These are phyloP conservation scores for Orthosia cruda DNA, from an alignment of 2,888 invertebrate species.

Conservation along the genomic window DNA sequence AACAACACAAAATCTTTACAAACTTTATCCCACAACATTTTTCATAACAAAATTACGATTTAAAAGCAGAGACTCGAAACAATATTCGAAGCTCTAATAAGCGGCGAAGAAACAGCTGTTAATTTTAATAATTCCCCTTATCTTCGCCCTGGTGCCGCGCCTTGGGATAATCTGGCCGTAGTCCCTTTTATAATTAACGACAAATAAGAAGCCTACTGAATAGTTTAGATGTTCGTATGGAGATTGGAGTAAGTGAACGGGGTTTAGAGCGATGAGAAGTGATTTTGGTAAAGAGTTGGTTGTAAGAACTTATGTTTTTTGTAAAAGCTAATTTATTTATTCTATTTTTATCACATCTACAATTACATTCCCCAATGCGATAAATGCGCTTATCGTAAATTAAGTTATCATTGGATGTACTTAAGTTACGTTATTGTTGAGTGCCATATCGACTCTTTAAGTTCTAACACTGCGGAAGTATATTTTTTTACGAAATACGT, in stretches of 20 bases:
- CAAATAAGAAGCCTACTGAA: conserved; percentile 67
- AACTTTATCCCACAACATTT: conserved; percentile 37
- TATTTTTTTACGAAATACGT: too few species aligned
- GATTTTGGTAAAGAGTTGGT: neutral
- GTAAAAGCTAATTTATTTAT: too few species aligned
- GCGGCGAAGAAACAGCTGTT: conserved; percentile 68
- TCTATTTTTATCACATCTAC: too few species aligned
- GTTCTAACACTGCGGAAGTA: too few species aligned
- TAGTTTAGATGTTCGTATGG: conserved; percentile 67
- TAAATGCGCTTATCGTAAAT: too few species aligned
- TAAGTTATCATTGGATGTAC: too few species aligned
- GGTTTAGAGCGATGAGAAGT: conserved; percentile 23
- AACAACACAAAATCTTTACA: conserved; percentile 7
- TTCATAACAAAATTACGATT: conserved; percentile 44
- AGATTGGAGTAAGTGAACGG: conserved; percentile 60
- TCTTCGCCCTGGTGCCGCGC: conserved; percentile 58
- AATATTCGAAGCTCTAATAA: conserved; percentile 56
- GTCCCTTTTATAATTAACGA: conserved; percentile 71
- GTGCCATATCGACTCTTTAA: too few species aligned
- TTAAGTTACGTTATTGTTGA: too few species aligned
- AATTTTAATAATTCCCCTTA: conserved; percentile 72
- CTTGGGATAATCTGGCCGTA: conserved; percentile 67
- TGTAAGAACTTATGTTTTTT: neutral
- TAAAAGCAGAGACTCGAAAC: conserved; percentile 43
- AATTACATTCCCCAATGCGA: too few species aligned